Evolutionary conservation across 2,888 invertebrate genomes (phyloP).

Genomic region (Linnaemya vulpina): DNA sequence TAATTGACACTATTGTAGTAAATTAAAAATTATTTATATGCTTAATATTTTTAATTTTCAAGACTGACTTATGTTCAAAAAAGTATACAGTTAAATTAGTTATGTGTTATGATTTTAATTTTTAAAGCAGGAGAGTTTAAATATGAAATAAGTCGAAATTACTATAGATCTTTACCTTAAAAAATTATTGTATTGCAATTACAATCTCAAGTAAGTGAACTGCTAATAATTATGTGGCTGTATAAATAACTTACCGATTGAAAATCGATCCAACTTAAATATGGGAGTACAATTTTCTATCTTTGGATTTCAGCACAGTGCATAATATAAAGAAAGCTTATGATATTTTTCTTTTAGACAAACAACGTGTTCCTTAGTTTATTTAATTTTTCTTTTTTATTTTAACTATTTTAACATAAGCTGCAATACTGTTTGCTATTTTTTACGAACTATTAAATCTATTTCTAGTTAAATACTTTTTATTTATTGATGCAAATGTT

Average conservation of each 20-base stretch:
- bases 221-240: not conserved
- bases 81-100: not conserved
- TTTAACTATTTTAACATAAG: not conserved
- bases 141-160: not conserved
- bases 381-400: not conserved
- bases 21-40: not conserved
- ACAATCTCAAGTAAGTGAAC: not conserved
- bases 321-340: not conserved
- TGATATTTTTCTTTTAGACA: not conserved
- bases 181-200: too few relatives aligned
- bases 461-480: not conserved
- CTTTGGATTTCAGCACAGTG: too few relatives aligned
- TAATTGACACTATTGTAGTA: not conserved
- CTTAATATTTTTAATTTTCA: not conserved
- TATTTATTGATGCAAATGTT: not conserved
- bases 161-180: not conserved
- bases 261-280: too few relatives aligned
- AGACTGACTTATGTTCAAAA: slow-evolving; percentile 8
- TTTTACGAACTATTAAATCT: not conserved
- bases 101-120: not conserved
- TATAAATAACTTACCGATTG: too few relatives aligned
- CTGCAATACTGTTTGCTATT: not conserved
- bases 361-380: too few relatives aligned
- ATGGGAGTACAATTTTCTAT: too few relatives aligned
- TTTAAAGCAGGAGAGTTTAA: not conserved